A percentile compares a stretch with the other conserved stretches of the same genome.
Conservation (phyloP, 1,140 invertebrate species). For the Drosophila micromelanica region DNA sequence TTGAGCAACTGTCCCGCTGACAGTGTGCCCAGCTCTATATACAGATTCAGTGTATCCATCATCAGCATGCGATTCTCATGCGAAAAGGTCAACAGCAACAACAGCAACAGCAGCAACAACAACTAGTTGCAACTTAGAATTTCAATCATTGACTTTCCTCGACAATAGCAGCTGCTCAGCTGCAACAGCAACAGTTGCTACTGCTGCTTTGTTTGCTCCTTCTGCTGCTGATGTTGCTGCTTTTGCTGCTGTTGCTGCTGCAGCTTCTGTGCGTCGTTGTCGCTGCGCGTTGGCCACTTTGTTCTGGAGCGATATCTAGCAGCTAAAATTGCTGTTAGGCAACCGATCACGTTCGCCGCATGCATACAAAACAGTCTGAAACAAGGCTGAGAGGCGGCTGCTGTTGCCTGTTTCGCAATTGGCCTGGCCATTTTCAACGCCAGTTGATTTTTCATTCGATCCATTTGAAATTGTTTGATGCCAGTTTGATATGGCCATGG, state of each 20-base stretch:
- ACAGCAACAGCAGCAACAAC: constrained; percentile 9
- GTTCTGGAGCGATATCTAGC: constrained; percentile 70
- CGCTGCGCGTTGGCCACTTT: constrained; percentile 70
- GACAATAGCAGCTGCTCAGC: constrained; percentile 29
- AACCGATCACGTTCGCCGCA: constrained; percentile 77
- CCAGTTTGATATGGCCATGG: no score
- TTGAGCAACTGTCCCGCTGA: constrained; percentile 50
- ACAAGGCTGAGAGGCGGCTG: constrained; percentile 14
- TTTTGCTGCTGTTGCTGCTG: constrained; percentile 20
- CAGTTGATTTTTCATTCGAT: constrained; percentile 74
- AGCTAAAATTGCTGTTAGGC: constrained; percentile 60
- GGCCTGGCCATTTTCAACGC: constrained; percentile 65
- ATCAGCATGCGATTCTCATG: constrained; percentile 72
- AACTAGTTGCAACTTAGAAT: constrained; percentile 65
- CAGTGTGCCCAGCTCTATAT: constrained; percentile 35
- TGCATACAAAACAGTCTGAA: constrained; percentile 77
- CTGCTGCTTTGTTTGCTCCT: constrained; percentile 21
- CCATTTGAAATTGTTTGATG: no score
- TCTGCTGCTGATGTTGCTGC: constrained; percentile 20
- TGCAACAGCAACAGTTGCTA: constrained; percentile 23
- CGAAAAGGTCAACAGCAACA: constrained; percentile 72
- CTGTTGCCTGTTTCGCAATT: constrained; percentile 37
- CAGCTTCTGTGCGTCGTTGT: constrained; percentile 70
- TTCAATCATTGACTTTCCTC: constrained; percentile 71
- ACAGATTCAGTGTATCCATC: constrained; percentile 66